Percentiles rank a stretch among this genome's conserved stretches.
Evolutionary conservation across 1,140 invertebrate genomes (phyloP).

Genomic region (Aricia agestis): DNA sequence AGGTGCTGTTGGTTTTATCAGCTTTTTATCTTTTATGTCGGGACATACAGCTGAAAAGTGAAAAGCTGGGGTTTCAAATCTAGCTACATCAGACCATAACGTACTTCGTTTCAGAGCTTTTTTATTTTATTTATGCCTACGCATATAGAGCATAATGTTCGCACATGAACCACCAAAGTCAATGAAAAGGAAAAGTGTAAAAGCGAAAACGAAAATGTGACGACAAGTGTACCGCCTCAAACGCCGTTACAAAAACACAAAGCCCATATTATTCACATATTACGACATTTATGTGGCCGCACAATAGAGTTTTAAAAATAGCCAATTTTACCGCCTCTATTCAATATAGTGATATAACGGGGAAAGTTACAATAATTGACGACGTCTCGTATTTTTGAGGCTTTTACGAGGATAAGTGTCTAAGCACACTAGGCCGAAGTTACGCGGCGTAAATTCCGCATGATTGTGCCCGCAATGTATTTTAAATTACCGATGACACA

Average conservation of each 20-base stretch:
- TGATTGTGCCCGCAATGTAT: no score
- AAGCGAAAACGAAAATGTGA: conserved; percentile 7
- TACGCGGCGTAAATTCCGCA: no score
- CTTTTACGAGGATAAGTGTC: neutral
- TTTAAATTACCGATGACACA: no score
- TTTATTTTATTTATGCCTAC: no score
- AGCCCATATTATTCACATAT: conserved; percentile 8
- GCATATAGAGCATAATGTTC: no score
- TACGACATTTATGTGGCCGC: neutral
- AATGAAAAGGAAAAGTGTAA: conserved; percentile 1
- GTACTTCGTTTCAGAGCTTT: no score
- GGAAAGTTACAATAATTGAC: neutral
- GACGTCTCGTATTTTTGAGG: neutral
- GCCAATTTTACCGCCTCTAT: conserved; percentile 3
- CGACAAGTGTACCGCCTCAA: neutral
- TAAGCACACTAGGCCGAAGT: no score
- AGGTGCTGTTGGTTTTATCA: no score
- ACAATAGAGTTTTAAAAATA: conserved; percentile 2
- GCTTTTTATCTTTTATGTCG: no score
- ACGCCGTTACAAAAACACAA: conserved; percentile 9
- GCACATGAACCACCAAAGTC: neutral
- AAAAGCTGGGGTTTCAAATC: no score
- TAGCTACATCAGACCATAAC: no score
- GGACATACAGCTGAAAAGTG: no score
- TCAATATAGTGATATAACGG: conserved; percentile 11